A percentile compares a stretch with the other conserved stretches of the same genome.
phyloP scores from a whole-genome alignment of 2,113 vertebrate species.

The Mustela lutreola region DNA sequence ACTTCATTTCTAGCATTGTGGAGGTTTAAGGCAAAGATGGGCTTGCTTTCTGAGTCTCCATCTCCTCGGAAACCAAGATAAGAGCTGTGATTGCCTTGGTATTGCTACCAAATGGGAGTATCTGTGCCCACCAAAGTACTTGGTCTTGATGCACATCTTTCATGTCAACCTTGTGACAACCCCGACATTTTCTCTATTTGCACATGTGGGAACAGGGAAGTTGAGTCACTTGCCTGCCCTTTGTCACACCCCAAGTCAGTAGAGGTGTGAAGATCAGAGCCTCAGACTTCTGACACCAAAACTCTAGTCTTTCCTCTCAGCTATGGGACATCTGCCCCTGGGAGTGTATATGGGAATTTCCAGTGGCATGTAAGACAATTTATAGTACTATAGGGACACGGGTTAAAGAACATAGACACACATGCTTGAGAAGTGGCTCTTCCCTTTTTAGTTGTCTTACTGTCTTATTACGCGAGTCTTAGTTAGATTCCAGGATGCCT shows the following conservation, averaged over 20 bases:
- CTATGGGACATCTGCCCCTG: background rate
- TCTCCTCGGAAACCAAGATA: background rate
- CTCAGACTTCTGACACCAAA: background rate
- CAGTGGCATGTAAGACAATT: background rate
- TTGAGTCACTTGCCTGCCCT: background rate
- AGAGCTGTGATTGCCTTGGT: background rate
- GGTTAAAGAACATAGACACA: background rate
- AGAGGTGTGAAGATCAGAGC: background rate
- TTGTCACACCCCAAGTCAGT: background rate
- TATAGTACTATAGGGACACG: background rate
- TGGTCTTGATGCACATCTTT: background rate
- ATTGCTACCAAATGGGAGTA: background rate
- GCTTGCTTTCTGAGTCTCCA: background rate
- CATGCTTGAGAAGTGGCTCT: background rate
- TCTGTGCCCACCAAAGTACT: background rate
- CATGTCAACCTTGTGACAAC: background rate
- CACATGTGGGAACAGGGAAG: background rate
- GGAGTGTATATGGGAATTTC: background rate
- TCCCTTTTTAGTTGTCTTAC: background rate
- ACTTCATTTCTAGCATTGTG: background rate
- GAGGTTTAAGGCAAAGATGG: background rate
- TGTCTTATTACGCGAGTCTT: background rate
- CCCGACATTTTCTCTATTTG: background rate
- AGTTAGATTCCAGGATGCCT: background rate
- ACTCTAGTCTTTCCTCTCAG: background rate